A percentile compares a stretch with the other conserved stretches of the same genome.
These are phyloP conservation scores for Muraenolepis orangiensis DNA, from an alignment of 2,797 vertebrate species.

Conservation along the genomic window DNA sequence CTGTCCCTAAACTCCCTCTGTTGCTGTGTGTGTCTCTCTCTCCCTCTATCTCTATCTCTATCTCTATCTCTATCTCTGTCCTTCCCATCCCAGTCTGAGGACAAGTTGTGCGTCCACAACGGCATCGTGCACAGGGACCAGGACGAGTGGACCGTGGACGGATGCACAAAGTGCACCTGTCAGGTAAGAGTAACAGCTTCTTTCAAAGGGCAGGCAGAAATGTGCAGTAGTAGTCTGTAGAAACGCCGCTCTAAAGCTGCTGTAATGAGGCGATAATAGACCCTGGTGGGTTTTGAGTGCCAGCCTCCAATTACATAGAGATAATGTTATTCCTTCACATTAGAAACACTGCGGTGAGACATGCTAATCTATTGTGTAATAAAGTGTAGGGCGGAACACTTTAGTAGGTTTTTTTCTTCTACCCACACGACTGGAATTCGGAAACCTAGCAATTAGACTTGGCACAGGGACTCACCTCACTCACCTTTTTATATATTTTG, in stretches of 20 bases:
- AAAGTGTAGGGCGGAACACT: conserved; percentile 38
- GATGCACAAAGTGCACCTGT: conserved; percentile 95
- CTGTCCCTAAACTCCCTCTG: conserved; percentile 31
- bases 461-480: conserved; percentile 32
- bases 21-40: background rate
- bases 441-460: conserved; percentile 51
- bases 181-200: conserved; percentile 82
- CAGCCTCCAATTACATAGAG: background rate
- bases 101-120: conserved; percentile 88
- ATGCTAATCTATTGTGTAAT: conserved; percentile 31
- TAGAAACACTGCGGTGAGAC: background rate
- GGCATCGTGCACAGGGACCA: conserved; percentile 83
- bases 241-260: conserved; percentile 8
- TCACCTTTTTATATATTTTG: background rate
- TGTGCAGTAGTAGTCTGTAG: conserved; percentile 23
- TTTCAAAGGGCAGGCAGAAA: conserved; percentile 14
- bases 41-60: conserved; percentile 16
- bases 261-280: conserved; percentile 44
- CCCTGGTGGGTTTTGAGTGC: conserved; percentile 12
- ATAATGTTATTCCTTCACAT: background rate
- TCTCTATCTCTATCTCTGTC: conserved; percentile 4
- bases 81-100: conserved; percentile 70
- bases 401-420: conserved; percentile 35
- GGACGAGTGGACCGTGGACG: conserved; percentile 94
- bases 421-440: conserved; percentile 40